Conservation (phyloP, 2,113 vertebrate species). For the Lepisosteus oculatus region DNA sequence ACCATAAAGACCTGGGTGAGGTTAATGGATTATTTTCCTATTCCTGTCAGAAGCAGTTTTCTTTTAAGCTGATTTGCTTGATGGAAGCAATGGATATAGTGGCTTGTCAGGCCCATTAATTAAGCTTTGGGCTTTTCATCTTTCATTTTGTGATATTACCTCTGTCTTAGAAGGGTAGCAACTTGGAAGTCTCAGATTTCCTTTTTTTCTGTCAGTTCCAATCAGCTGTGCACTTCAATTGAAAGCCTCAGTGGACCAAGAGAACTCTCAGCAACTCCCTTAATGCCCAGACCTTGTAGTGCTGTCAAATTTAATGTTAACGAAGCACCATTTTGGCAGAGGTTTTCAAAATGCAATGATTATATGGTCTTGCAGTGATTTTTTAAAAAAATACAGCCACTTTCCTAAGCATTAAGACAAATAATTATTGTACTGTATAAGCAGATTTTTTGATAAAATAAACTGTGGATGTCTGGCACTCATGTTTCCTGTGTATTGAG, state of each 20-base stretch:
- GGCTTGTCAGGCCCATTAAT: conserved; percentile 4
- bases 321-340: conserved; percentile 11
- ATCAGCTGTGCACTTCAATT: conserved; percentile 17
- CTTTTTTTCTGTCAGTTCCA: conserved; percentile 30
- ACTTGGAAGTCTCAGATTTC: conserved; percentile 20
- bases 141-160: conserved; percentile 20
- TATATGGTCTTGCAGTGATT: conserved; percentile 3
- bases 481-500: background rate
- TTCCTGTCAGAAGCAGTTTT: background rate
- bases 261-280: background rate
- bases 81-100: background rate
- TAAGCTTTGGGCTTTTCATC: background rate
- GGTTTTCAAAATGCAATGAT: conserved; percentile 4
- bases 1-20: too few relatives aligned
- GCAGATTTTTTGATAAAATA: background rate
- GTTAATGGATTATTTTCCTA: background rate
- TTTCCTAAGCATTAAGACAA: background rate
- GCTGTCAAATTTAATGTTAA: conserved; percentile 27
- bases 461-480: background rate
- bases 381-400: background rate
- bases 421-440: background rate
- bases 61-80: background rate
- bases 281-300: conserved; percentile 3
- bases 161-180: conserved; percentile 3
- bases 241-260: background rate